Percentiles rank a stretch among this genome's conserved stretches.
Evolutionary conservation across 2,797 vertebrate genomes (phyloP).

Genomic region (Propithecus perrieri): DNA sequence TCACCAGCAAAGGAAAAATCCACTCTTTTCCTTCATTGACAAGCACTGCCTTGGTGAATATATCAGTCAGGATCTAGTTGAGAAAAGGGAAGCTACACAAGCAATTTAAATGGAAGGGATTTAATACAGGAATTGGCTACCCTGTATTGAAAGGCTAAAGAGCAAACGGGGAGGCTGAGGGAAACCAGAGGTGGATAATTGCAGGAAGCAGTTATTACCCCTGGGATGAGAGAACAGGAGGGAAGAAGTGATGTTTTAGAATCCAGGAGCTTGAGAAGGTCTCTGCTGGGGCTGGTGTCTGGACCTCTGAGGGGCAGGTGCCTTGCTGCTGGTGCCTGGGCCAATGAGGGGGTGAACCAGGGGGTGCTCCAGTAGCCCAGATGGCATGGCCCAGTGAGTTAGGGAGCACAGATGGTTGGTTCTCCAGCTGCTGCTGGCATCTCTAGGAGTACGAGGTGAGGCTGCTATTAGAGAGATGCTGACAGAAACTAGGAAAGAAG

Average conservation of each 20-base stretch:
- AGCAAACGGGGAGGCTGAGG: not conserved
- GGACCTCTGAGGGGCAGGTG: not conserved
- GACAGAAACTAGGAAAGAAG: not conserved
- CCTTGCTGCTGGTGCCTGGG: not conserved
- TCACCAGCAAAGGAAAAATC: slow-evolving; percentile 48
- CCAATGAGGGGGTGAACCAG: not conserved
- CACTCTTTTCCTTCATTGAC: slow-evolving; percentile 21
- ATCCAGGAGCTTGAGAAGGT: not conserved
- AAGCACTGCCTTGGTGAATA: slow-evolving; percentile 15
- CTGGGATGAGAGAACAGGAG: not conserved
- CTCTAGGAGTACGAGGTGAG: not conserved
- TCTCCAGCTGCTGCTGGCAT: not conserved
- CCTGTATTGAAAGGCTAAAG: not conserved
- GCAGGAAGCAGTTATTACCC: not conserved
- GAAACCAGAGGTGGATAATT: not conserved
- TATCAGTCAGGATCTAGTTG: slow-evolving; percentile 45
- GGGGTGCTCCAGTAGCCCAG: not conserved
- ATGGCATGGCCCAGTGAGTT: not conserved
- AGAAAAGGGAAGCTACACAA: not conserved
- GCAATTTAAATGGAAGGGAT: not conserved
- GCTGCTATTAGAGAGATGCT: not conserved
- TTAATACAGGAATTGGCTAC: not conserved
- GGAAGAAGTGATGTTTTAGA: not conserved
- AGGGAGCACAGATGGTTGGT: not conserved
- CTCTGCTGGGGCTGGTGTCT: not conserved